Base-by-base conservation (phyloP, 2,113 vertebrate genomes). In the Lonchura striata region DNA sequence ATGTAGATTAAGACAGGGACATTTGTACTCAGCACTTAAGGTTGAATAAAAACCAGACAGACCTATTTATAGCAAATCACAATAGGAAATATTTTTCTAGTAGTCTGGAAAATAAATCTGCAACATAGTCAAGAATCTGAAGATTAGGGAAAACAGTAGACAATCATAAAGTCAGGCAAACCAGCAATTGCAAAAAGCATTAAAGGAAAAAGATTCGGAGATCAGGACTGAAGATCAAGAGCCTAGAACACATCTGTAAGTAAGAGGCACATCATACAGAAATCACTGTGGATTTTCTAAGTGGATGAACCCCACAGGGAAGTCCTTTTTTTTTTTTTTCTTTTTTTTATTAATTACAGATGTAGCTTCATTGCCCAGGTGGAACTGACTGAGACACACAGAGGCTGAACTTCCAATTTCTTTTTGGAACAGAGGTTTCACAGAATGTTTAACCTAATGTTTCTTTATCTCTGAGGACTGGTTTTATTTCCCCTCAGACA, bases 341-440 rank as follows among this genome's bases (percentile, higher is more conserved):
- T 86, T 91, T 91, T 64, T 5, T 17, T 77, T 75, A 74, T 82
- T 94, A 74, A 92, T 90, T 92, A 83, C 68, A 81, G 47, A 70
- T 92, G 85, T 70, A 82, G 31, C 71, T 66, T 92, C 35, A 77
- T 70, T 83, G 69, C 44, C 52, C 54, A 90, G 47, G 79, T 90
- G 60, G 76, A 90, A 80, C 47, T 70, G n/a, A 70, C 64, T 24
- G 46, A 76, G 46, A 69, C 42, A 69, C 39, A 68, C 8, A 88
- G 68, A 80, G 39, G 15, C 20, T 72, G 75, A 54, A 65, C 25
- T 59, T 81, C 9, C 41, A 74, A 28, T 44, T 92, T 86, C 18
- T 63, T 44, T 90, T 61, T 69, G n/a, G 15, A 83, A 64, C 8
- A 85, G 37, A 86, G 42, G 14, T 77, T 82, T 88, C 52, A 88